These are phyloP conservation scores for Aphaenogaster ashmeadi DNA, from an alignment of 1,140 invertebrate genomes.

Conservation along the genomic window DNA sequence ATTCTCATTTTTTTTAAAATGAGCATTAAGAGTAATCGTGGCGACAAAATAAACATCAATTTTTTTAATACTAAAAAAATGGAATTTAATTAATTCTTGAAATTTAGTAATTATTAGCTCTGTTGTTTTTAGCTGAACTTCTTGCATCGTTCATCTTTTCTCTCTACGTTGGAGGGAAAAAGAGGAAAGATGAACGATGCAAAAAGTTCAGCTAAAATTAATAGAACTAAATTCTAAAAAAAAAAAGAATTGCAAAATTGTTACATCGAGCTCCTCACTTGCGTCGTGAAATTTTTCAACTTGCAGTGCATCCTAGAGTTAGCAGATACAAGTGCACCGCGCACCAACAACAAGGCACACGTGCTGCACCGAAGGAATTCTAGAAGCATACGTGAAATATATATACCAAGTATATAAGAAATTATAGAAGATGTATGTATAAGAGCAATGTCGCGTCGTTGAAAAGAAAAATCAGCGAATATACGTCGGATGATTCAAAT, in stretches of 20 bases:
- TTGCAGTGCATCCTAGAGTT: constrained; percentile 41
- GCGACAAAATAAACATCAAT: not conserved
- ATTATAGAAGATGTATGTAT: not conserved
- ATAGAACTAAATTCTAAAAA: not conserved
- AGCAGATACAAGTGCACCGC: constrained; percentile 10
- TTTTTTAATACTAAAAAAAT: not conserved
- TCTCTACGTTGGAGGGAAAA: no score
- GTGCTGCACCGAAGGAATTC: constrained; percentile 17
- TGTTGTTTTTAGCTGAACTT: no score
- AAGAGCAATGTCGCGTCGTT: constrained; percentile 12
- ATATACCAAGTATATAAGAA: not conserved
- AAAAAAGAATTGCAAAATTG: not conserved
- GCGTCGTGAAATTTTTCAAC: not conserved
- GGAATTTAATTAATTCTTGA: not conserved
- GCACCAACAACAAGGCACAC: constrained; percentile 56
- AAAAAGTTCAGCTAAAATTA: no score
- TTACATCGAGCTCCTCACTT: not conserved
- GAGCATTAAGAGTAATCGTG: no score
- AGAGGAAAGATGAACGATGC: no score
- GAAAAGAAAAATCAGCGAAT: constrained; percentile 3
- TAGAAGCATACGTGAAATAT: constrained; percentile 10
- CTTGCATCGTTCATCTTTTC: no score
- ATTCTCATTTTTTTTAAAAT: not conserved
- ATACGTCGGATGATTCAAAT: not conserved
- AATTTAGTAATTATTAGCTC: not conserved